Percentiles rank a stretch among this genome's conserved stretches.
These are phyloP conservation scores for Apodemia zela DNA, from an alignment of 2,888 invertebrate genomes.

Conservation along the genomic window DNA sequence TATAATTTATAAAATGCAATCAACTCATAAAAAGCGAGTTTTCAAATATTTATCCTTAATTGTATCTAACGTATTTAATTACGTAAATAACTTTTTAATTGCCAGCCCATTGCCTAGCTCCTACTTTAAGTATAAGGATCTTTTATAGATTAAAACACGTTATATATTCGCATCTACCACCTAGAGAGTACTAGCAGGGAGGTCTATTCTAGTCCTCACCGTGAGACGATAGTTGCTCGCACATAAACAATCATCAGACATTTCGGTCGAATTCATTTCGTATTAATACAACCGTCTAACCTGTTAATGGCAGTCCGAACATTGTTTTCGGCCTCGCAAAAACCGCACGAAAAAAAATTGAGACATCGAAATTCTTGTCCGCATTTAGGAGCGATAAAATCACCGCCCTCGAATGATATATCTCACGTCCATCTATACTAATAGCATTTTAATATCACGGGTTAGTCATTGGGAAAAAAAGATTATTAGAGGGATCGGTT, in stretches of 20 bases:
- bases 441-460: slow-evolving; percentile 74
- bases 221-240: slow-evolving; percentile 52
- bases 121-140: slow-evolving; percentile 11
- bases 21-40: slow-evolving; percentile 12
- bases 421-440: slow-evolving; percentile 63
- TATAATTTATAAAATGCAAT: neutral
- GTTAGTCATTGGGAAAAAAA: slow-evolving; percentile 53
- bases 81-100: slow-evolving; percentile 6
- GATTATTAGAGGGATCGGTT: slow-evolving; percentile 7
- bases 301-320: slow-evolving; percentile 52
- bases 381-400: slow-evolving; percentile 71
- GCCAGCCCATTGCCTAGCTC: neutral
- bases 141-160: slow-evolving; percentile 21
- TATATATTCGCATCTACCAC: slow-evolving; percentile 26
- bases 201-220: slow-evolving; percentile 42
- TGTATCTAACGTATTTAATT: neutral
- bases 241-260: slow-evolving; percentile 47
- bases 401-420: slow-evolving; percentile 70
- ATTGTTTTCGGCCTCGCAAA: slow-evolving; percentile 52
- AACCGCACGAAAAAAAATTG: slow-evolving; percentile 54
- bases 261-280: slow-evolving; percentile 49
- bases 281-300: slow-evolving; percentile 44
- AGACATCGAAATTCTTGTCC: slow-evolving; percentile 67
- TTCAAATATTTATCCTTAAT: neutral
- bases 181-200: slow-evolving; percentile 33